Base-by-base conservation (phyloP, 64 coral and sea anemone species). In the Dendronephthya gigantea region DNA sequence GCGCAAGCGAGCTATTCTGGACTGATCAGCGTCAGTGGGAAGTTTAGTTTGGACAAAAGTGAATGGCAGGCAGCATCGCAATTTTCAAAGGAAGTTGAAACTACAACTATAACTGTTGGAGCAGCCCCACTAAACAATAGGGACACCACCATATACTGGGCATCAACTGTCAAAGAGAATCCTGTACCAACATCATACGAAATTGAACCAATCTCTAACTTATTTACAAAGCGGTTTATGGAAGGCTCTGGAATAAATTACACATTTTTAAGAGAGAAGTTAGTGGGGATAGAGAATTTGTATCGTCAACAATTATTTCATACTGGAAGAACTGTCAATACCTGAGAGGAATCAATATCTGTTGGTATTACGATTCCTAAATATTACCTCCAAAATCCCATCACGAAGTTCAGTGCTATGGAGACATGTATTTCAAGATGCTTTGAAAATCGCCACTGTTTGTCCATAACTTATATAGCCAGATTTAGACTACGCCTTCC, bases 1-100 rank as follows among this genome's bases (percentile, higher is more conserved):
- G 87, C 49, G 19, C 87, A 88, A 82, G 87, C 87, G n/a, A 88
- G 87, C 49, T 88, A 88, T 33, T 88, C 87, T 19, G 76, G 75
- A 11, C 0, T 30, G 1, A 52, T 83, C 50, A 88, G 87, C 82
- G 32, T n/a, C n/a, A n/a, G n/a, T n/a, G n/a, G n/a, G n/a, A n/a
- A n/a, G n/a, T n/a, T n/a, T n/a, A n/a, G n/a, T 88, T 59, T 88
- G 76, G 76, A 88, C 45, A 39, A 19, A 27, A 37, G 82, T 16
- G 69, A 88, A 22, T 40, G 68, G 59, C 32, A 47, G 14, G 76
- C 76, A 0, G 76, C 23, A 38, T 59, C 48, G 37, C 76, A 82
- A 37, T 83, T 88, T 88, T 50, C 76, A n/a, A 50, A 88, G 87
- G 50, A 47, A 7, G 87, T 88, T 38, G 75, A 83, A 41, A 88